Evolutionary conservation across 37 sponge, comb jelly and placozoan genomes (phyloP).

Genomic region (Spongilla lacustris): DNA sequence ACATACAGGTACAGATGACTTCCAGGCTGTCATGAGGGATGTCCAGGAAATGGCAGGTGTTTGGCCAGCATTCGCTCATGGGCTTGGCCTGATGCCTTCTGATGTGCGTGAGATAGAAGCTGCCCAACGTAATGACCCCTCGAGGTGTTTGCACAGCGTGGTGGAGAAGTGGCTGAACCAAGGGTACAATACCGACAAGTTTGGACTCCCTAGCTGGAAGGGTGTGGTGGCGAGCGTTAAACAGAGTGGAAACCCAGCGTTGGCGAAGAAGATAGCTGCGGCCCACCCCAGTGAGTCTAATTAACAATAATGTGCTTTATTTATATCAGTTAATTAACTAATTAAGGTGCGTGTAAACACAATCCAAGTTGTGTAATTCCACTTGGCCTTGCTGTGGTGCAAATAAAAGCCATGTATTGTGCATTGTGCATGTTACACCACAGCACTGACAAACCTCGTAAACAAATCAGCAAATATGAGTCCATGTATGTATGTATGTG

Average conservation of each 20-base stretch:
- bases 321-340: too few species aligned
- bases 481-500: too few species aligned
- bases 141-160: background rate
- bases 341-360: too few species aligned
- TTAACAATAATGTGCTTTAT: too few species aligned
- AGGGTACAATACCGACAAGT: background rate
- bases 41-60: background rate
- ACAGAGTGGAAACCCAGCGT: background rate
- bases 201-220: background rate
- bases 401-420: too few species aligned
- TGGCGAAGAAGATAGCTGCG: background rate
- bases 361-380: too few species aligned
- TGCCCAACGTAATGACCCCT: background rate
- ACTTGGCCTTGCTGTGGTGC: too few species aligned
- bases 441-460: too few species aligned
- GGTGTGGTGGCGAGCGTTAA: background rate
- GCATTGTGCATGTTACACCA: too few species aligned
- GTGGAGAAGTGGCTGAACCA: background rate
- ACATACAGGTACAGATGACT: background rate
- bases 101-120: background rate
- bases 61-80: background rate
- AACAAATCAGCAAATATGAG: too few species aligned
- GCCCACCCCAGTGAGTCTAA: background rate
- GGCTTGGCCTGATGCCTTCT: background rate
- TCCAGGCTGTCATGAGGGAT: background rate